These are phyloP conservation scores for Abrostola triplasia DNA, from an alignment of 2,888 invertebrate species.

Conservation along the genomic window DNA sequence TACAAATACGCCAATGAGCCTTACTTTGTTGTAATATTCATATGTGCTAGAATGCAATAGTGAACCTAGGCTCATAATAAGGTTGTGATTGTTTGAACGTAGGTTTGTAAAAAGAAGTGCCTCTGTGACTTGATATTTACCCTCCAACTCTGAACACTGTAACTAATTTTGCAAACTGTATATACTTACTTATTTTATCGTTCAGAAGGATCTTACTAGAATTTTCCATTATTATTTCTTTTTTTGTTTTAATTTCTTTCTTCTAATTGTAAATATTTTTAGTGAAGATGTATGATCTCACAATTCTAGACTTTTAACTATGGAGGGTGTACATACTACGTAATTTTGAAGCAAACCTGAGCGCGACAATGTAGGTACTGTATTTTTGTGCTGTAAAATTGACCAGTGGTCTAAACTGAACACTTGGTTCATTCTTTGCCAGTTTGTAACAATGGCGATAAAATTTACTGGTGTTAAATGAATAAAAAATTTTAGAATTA, in stretches of 20 bases:
- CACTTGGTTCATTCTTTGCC: constrained; percentile 27
- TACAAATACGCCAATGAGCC: not conserved
- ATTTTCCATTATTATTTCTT: not conserved
- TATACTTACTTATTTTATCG: constrained; percentile 1
- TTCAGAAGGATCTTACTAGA: not conserved
- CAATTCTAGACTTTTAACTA: constrained; percentile 10
- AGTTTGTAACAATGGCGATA: constrained; percentile 29
- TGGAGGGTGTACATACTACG: constrained; percentile 49
- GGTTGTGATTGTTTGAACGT: constrained; percentile 81
- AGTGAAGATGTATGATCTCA: constrained; percentile 26
- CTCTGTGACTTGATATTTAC: constrained; percentile 60
- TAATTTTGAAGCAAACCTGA: constrained; percentile 33
- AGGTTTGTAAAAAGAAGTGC: constrained; percentile 77
- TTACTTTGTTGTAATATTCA: constrained; percentile 12
- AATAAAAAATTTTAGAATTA: constrained; percentile 31
- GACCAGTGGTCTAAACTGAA: constrained; percentile 25
- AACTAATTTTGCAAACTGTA: not conserved
- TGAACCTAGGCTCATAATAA: constrained; percentile 78
- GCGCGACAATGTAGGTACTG: constrained; percentile 21
- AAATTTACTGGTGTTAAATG: constrained; percentile 34
- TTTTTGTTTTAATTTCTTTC: constrained; percentile 4
- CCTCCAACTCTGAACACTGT: constrained; percentile 24
- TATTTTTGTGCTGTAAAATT: constrained; percentile 19
- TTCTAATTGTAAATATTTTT: constrained; percentile 30
- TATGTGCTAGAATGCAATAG: constrained; percentile 51